These are phyloP conservation scores for Ephialtes manifestator DNA, from an alignment of 2,888 invertebrate species.

Conservation along the genomic window DNA sequence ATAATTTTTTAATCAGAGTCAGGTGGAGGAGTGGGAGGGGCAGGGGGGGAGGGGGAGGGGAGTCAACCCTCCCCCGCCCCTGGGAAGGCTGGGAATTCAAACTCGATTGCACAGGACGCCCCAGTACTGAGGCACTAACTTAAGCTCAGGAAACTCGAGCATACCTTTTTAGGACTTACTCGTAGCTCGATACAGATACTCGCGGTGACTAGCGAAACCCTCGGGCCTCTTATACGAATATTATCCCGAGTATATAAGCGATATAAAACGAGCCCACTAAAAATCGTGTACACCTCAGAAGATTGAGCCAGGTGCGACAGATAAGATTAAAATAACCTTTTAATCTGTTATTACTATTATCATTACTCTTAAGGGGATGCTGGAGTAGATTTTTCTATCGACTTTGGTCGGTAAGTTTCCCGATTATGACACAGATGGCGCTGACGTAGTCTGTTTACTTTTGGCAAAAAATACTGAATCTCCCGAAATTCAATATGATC, in stretches of 20 bases:
- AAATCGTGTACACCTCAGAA: not conserved
- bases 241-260: not conserved
- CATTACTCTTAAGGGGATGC: no score
- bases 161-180: constrained; percentile 26
- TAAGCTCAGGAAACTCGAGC: constrained; percentile 10
- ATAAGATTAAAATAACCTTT: not conserved
- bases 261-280: not conserved
- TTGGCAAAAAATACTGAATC: no score
- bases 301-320: not conserved
- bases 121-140: not conserved
- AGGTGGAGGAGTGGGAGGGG: not conserved
- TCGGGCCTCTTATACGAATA: constrained; percentile 6
- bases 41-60: no score
- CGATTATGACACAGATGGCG: no score
- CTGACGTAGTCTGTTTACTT: no score
- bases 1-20: constrained; percentile 66
- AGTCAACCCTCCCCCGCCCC: no score
- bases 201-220: not conserved
- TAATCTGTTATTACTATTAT: no score
- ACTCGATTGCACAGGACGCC: constrained; percentile 46
- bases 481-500: no score
- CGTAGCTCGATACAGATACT: constrained; percentile 18
- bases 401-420: no score
- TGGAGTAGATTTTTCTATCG: no score
- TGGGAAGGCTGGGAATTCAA: not conserved